Evolutionary conservation across 2,113 vertebrate genomes (phyloP).

Genomic region (Saccopteryx leptura): DNA sequence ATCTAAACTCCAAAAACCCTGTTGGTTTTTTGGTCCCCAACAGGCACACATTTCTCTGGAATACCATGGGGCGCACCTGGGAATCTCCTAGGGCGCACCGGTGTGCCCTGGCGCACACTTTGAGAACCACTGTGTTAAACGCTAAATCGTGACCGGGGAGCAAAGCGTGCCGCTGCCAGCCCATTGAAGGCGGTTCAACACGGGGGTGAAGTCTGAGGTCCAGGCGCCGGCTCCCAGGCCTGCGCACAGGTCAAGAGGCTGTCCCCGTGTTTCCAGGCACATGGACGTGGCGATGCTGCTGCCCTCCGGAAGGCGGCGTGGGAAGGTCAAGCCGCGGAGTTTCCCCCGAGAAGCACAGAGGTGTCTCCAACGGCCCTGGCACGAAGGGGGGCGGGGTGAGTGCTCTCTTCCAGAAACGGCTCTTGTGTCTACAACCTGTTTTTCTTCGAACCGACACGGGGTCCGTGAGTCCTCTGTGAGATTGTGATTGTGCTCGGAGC

Average conservation of each 20-base stretch:
- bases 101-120: no score
- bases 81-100: no score
- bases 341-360: background rate
- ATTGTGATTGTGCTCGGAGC: rapidly evolving
- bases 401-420: background rate
- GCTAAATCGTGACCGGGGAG: rapidly evolving
- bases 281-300: no score
- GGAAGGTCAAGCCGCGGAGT: no score
- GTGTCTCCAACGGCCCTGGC: rapidly evolving
- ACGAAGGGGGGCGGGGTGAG: no score
- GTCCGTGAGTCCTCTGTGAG: rapidly evolving
- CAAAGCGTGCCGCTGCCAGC: rapidly evolving
- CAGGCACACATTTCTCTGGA: no score
- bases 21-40: no score
- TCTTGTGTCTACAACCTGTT: background rate
- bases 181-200: no score
- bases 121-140: no score
- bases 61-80: no score
- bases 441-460: background rate
- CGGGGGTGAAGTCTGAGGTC: background rate
- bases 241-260: background rate
- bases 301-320: no score
- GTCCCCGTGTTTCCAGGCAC: background rate
- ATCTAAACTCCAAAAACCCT: no score
- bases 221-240: rapidly evolving